phyloP scores from a whole-genome alignment of 2,888 invertebrate species.

The Rhopalosiphum nymphaeae region DNA sequence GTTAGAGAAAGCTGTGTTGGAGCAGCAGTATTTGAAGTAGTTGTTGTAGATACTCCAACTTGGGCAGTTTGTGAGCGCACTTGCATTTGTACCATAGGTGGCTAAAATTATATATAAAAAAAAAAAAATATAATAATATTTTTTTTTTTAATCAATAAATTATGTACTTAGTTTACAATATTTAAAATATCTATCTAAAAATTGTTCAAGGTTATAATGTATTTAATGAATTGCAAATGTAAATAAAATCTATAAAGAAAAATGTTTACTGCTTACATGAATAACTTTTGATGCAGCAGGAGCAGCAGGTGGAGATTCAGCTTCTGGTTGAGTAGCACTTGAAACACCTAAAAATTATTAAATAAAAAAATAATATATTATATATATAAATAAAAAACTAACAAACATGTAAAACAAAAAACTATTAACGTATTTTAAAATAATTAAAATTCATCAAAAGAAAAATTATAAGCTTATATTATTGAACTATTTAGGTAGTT shows the following conservation, averaged over 20 bases:
- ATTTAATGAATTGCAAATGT: neutral
- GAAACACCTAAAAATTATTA: slow-evolving; percentile 42
- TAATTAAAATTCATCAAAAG: neutral
- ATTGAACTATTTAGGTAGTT: neutral
- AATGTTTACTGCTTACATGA: slow-evolving; percentile 19
- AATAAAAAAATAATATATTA: neutral
- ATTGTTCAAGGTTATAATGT: neutral
- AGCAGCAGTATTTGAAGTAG: slow-evolving; percentile 34
- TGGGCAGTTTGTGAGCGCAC: slow-evolving; percentile 66
- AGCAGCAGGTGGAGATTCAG: slow-evolving; percentile 55
- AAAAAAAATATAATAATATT: neutral
- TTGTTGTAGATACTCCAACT: slow-evolving; percentile 73
- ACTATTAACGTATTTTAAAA: neutral
- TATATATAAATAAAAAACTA: neutral
- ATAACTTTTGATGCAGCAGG: slow-evolving; percentile 55
- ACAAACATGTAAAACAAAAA: neutral
- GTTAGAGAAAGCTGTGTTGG: slow-evolving; percentile 75
- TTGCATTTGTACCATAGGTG: slow-evolving; percentile 63
- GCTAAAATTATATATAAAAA: slow-evolving; percentile 12
- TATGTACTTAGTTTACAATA: neutral
- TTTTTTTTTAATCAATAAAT: neutral
- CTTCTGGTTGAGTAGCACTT: slow-evolving; percentile 39
- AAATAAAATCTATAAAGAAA: neutral
- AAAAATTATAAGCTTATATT: neutral
- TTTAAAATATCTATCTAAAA: neutral